Percentiles rank a stretch among this genome's conserved stretches.
These are phyloP conservation scores for Speoplatyrhinus poulsoni DNA, from an alignment of 2,113 vertebrate species.

Conservation along the genomic window DNA sequence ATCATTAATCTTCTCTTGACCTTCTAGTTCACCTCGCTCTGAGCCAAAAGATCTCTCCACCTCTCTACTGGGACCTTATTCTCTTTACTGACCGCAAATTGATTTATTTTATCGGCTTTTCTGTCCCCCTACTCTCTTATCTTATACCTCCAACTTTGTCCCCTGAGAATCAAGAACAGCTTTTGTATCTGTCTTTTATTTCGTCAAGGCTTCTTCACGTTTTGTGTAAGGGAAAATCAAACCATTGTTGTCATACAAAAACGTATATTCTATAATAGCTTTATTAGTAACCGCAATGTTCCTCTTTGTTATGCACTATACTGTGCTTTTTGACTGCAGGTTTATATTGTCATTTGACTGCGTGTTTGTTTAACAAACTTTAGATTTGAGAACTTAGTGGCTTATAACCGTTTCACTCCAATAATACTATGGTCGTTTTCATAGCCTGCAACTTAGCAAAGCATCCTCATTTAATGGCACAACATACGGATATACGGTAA, in stretches of 20 bases:
- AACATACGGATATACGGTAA: no score
- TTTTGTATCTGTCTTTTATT: slow-evolving; percentile 7
- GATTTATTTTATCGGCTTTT: slow-evolving; percentile 16
- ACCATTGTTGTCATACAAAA: background rate
- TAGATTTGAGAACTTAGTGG: no score
- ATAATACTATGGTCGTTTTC: no score
- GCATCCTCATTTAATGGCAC: no score
- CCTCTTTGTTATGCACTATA: background rate
- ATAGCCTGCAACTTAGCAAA: no score
- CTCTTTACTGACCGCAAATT: slow-evolving; percentile 28
- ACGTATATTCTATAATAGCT: background rate
- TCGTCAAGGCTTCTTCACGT: background rate
- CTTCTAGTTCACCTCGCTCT: slow-evolving; percentile 12
- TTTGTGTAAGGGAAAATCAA: background rate
- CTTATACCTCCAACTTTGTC: slow-evolving; percentile 9
- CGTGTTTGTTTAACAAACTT: no score
- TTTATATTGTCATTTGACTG: no score
- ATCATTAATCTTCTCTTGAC: slow-evolving; percentile 24
- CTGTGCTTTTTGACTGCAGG: no score
- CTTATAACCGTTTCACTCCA: no score
- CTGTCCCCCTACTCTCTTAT: background rate
- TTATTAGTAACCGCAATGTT: background rate
- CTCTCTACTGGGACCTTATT: slow-evolving; percentile 15
- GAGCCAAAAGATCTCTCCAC: background rate
- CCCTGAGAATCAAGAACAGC: slow-evolving; percentile 34